Base-by-base conservation (phyloP, 1,140 invertebrate genomes). In the Bacillus rossius region DNA sequence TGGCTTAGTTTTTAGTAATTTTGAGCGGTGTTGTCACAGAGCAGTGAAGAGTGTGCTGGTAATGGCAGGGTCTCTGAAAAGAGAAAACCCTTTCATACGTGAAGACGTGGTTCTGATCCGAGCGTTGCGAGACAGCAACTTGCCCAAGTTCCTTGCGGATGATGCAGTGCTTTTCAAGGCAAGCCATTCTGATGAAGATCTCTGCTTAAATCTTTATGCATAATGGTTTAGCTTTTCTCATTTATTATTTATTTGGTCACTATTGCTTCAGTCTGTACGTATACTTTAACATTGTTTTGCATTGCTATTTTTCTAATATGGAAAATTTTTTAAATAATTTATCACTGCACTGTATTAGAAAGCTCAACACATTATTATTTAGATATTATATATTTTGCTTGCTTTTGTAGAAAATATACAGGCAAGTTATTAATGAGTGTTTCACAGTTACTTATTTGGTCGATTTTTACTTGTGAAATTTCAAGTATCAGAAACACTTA, bases 71-170 rank as follows among this genome's bases (percentile, higher is more conserved):
- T 87, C 84, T n/a, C 71, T 94, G 7, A 92, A 95, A 75, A 78
- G 92, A 34, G 85, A 88, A 45, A 87, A 86, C 70, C 92, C 92
- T 0, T 85, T 93, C 59, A 87, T 88, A 64, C 83, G 78, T 17
- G 88, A 91, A 73, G 86, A 92, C 61, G 82, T 87, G 29, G 87
- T 90, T 0, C 66, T 92, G 8, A 84, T 92, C 48, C 84, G 89
- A 65, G 94, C 93, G 0, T 76, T 97, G 23, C 80, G 91, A 61
- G 93, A 96, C 71, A 93, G 92, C 43, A 97, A 96, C 75, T 74
- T 96, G 52, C 92, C 94, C 0, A 96, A 96, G 71, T 96, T 97
- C 72, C 76, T 96, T 45, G 83, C 86, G 5, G 86, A 91, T 50
- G 94, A 97, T 73, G 84, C 90, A 0, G 73, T 89, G 13, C 76